These are phyloP conservation scores for Cisticola juncidis DNA, from an alignment of 2,113 vertebrate genomes.

Conservation along the genomic window DNA sequence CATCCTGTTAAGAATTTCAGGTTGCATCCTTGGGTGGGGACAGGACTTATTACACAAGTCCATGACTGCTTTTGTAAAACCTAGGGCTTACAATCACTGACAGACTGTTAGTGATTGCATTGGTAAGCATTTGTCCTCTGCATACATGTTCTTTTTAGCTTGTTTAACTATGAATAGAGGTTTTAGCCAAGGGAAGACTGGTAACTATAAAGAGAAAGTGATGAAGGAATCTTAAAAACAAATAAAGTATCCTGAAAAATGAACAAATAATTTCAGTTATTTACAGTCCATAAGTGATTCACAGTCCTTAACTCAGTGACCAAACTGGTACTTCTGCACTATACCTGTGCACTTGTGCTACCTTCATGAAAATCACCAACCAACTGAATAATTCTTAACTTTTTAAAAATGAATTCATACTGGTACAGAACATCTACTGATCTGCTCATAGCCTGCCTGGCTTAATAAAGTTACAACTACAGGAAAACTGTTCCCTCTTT, in stretches of 20 bases:
- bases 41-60: not conserved
- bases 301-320: not conserved
- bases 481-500: not conserved
- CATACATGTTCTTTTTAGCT: not conserved
- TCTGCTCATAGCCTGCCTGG: not conserved
- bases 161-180: not conserved
- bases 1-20: slow-evolving; percentile 1
- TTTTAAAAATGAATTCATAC: not conserved
- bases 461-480: not conserved
- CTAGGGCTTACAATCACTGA: not conserved
- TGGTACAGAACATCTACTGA: not conserved
- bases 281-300: not conserved
- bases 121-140: not conserved
- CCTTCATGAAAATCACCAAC: not conserved
- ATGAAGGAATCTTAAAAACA: not conserved
- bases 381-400: not conserved
- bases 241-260: not conserved
- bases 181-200: not conserved
- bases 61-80: not conserved
- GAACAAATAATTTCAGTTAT: not conserved
- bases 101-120: not conserved
- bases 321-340: not conserved
- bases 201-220: not conserved
- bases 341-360: not conserved
- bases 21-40: not conserved